Base-by-base conservation (phyloP, 2,797 vertebrate species). In the Phrynocephalus forsythii region DNA sequence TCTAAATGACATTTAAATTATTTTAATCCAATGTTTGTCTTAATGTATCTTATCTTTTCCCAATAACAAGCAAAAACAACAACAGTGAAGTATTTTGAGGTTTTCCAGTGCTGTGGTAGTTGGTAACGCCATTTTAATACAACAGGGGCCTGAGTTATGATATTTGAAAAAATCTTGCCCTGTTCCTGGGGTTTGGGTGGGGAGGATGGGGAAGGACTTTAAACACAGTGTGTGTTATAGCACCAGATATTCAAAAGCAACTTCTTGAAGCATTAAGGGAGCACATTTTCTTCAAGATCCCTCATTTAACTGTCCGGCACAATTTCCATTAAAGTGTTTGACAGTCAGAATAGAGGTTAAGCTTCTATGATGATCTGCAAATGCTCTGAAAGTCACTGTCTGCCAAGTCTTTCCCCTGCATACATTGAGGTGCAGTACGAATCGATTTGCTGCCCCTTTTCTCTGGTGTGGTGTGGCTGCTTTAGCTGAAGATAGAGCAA, bases 311-410 rank as follows among this genome's bases (percentile, higher is more conserved):
- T 2, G 52, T 48, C 4, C 82, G 69, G 20, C 24, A 60, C 38
- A 73, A 66, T 63, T 6, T 89, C 86, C 30, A 86, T 6, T 13
- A 83, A 90, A 33, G 9, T 38, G 2, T 44, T 1, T n/a, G 11
- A n/a, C 84, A 86, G 85, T 77, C 0, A 87, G 30, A 69, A 72
- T 2, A n/a, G 30, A 60, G 15, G 63, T 77, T 56, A 48, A 91
- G 38, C 79, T 66, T 78, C 18, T 87, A 50, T 16, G 77, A n/a
- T 63, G 72, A 69, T 28, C 50, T 33, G 16, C 63, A 86, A 15
- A 1, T 44, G 13, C 20, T 86, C 56, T 89, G 48, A 85, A 30
- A 83, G 86, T 8, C 7, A n/a, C 24, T 77, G 63, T 80, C 60
- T 22, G 2, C 48, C 30, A 86, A 11, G 26, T 16, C 66, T 48